Conservation (phyloP, 2,888 invertebrate species). For the Parnassius mnemosyne region DNA sequence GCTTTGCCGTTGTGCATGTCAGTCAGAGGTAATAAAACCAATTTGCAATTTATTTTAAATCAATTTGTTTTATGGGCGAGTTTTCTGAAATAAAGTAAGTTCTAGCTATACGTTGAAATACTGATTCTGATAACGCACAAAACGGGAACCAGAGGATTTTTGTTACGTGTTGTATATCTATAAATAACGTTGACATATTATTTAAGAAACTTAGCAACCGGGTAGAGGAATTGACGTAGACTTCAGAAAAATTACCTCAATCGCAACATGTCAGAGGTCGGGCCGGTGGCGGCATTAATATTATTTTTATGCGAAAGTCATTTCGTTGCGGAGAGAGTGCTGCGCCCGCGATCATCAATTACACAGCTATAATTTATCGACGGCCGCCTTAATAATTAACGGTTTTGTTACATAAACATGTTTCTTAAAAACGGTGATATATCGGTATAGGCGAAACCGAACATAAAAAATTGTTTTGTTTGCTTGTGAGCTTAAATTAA, state of each 20-base stretch:
- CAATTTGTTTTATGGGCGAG: no score
- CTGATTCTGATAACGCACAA: no score
- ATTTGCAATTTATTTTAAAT: no score
- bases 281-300: constrained; percentile 2
- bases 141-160: no score
- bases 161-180: no score
- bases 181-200: background rate
- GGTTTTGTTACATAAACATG: constrained; percentile 23
- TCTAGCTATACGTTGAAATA: no score
- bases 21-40: no score
- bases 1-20: no score
- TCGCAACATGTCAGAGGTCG: constrained; percentile 15
- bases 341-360: constrained; percentile 13
- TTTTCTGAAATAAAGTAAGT: no score
- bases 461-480: constrained; percentile 4
- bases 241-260: constrained; percentile 5
- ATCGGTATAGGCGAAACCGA: constrained; percentile 7
- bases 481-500: background rate
- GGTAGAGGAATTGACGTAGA: background rate
- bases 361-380: constrained; percentile 17
- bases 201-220: constrained; percentile 8
- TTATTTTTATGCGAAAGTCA: constrained; percentile 19
- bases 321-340: constrained; percentile 14
- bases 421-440: constrained; percentile 20
- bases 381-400: constrained; percentile 22